These are phyloP conservation scores for Leuciscus waleckii DNA, from an alignment of 2,797 vertebrate species.

Conservation along the genomic window DNA sequence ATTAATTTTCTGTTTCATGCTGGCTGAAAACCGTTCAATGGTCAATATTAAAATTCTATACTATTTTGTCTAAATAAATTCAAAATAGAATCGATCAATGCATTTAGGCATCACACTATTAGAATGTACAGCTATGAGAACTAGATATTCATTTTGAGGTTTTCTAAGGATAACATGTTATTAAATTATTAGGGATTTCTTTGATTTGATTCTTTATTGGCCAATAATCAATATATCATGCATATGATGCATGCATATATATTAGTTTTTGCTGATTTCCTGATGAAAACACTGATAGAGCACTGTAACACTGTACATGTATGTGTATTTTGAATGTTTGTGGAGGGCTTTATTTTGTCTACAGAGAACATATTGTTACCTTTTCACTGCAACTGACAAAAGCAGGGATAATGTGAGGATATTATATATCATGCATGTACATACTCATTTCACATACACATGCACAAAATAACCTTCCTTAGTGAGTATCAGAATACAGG, in stretches of 20 bases:
- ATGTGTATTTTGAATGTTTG: neutral
- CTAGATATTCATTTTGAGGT: neutral
- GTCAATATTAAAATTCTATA: too few species aligned
- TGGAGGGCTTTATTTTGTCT: neutral
- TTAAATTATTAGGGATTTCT: neutral
- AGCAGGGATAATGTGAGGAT: neutral
- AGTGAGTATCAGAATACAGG: slow-evolving; percentile 23
- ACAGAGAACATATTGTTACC: neutral
- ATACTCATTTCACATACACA: neutral
- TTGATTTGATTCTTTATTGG: neutral
- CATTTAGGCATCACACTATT: neutral
- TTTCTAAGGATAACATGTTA: neutral
- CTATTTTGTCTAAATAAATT: slow-evolving; percentile 9
- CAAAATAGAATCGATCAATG: neutral
- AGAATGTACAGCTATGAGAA: neutral
- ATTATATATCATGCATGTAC: slow-evolving; percentile 7
- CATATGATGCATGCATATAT: too few species aligned
- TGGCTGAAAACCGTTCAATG: too few species aligned
- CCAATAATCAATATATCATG: neutral
- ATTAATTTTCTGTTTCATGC: neutral
- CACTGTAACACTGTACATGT: neutral
- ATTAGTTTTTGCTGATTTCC: neutral
- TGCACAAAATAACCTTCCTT: neutral
- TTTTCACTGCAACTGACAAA: neutral
- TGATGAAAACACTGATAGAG: neutral